Evolutionary conservation across 2,888 invertebrate species (phyloP), one percentile per base, ranked within the genome.

Genomic region (Oithona nana): DNA sequence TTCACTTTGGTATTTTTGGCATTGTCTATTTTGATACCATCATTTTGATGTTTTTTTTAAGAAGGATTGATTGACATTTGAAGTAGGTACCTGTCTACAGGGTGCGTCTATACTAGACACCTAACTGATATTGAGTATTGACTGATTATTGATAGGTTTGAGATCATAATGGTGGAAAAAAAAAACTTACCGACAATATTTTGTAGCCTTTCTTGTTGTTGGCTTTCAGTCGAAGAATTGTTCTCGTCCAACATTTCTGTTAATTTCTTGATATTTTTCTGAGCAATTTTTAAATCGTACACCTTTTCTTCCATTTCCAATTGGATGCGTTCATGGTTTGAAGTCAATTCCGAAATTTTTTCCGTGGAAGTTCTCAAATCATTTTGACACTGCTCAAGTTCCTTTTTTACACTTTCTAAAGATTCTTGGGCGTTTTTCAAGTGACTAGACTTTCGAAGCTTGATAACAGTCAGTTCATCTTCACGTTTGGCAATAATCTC

Each of bases 271-370:
- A 57, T 20, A 29, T 73, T 64, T 73, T 73, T 61, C 68, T 68
- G 60, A 72, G 64, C 24, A 70, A 57, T 57, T 20, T 69, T 64
- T 39, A 73, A 63, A 61, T 73, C 72, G 66, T 71, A 71, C 39
- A 73, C 72, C 31, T 69, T 69, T 57, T 73, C 71, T 50, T 70
- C 69, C 13, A 71, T 52, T 2, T 68, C 66, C 63, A 72, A 64
- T 8, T 69, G 71, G 61, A 73, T 65, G 39, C 68, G 66, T 62
- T 70, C 69, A 65, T 71, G 71, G 54, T 64, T 64, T 28, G 66
- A 67, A 55, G 66, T 66, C 20, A 68, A 49, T 13, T 65, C 64
- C 52, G 57, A 8, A 66, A 65, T 65, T 28, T 65, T 61, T 54
- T 64, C 58, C 67, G 65, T 63, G 70, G 70, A 30, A 8, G 62